Evolutionary conservation across 2,797 vertebrate genomes (phyloP).

Genomic region (Galago senegalensis): DNA sequence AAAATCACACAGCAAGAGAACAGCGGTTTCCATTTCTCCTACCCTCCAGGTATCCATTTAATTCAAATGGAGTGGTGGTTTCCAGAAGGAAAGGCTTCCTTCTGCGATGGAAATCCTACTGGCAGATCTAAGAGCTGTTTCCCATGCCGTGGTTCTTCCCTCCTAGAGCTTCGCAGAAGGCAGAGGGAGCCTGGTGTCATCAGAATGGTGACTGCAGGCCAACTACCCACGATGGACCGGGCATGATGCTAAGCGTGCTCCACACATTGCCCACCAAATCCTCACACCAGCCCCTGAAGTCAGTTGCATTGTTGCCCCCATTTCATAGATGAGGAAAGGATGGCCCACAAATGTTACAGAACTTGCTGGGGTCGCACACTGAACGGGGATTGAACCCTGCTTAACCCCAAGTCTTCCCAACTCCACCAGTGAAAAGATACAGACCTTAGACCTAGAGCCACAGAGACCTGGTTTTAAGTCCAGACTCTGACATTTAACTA

Average conservation of each 20-base stretch:
- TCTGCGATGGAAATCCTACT: not conserved
- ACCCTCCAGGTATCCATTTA: not conserved
- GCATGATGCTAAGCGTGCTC: too few relatives aligned
- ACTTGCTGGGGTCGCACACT: not conserved
- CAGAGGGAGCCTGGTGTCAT: not conserved
- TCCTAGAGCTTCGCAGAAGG: not conserved
- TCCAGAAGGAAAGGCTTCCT: not conserved
- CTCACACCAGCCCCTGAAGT: not conserved
- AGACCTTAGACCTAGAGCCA: not conserved
- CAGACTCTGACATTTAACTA: not conserved
- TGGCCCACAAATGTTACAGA: not conserved
- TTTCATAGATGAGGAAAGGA: not conserved
- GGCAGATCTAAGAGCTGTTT: not conserved
- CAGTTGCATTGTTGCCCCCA: not conserved
- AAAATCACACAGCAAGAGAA: conserved; percentile 6
- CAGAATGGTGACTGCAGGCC: not conserved
- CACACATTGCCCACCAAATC: rapidly evolving
- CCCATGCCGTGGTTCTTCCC: not conserved
- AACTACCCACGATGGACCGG: not conserved
- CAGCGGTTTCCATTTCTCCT: not conserved
- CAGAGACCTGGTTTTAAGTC: not conserved
- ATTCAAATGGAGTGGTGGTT: not conserved
- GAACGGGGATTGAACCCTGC: too few relatives aligned
- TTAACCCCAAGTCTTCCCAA: not conserved
- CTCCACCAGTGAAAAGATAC: not conserved